Conservation (phyloP, 1,140 invertebrate species). For the Brachionus paranguensis region DNA sequence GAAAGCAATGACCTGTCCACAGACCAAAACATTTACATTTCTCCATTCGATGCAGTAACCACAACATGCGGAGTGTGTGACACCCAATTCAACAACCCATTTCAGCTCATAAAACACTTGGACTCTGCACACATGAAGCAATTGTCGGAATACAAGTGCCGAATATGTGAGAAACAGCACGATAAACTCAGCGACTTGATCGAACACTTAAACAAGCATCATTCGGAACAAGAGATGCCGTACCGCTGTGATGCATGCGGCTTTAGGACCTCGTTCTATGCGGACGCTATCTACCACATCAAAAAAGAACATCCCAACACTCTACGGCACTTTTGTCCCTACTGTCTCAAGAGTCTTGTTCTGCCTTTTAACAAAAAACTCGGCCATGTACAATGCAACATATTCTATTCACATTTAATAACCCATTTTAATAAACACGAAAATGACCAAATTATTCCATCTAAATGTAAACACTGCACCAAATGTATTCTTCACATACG, state of each 20-base stretch:
- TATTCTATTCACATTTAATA: constrained; percentile 36
- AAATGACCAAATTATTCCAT: not conserved
- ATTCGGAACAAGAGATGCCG: constrained; percentile 39
- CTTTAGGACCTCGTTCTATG: constrained; percentile 40
- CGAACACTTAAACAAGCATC: constrained; percentile 9
- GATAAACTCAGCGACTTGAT: not conserved
- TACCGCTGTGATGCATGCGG: constrained; percentile 38
- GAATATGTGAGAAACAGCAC: constrained; percentile 39
- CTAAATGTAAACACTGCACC: constrained; percentile 39
- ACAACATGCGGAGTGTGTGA: constrained; percentile 37
- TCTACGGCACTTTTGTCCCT: constrained; percentile 38
- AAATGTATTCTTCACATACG: constrained; percentile 37
- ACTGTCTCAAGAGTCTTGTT: constrained; percentile 34
- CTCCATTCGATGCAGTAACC: constrained; percentile 25
- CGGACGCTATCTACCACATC: constrained; percentile 39
- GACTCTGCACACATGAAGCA: constrained; percentile 27
- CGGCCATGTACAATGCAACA: constrained; percentile 12
- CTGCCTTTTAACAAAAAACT: constrained; percentile 28
- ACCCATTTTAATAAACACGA: constrained; percentile 29
- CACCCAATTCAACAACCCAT: constrained; percentile 2
- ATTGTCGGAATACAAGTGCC: constrained; percentile 26
- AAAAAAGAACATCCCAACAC: constrained; percentile 22
- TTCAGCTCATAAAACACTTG: constrained; percentile 26
- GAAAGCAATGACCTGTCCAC: not conserved
- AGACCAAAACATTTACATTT: constrained; percentile 5